These are phyloP conservation scores for Cheilosia scutellata DNA, from an alignment of 2,888 invertebrate genomes.

Conservation along the genomic window DNA sequence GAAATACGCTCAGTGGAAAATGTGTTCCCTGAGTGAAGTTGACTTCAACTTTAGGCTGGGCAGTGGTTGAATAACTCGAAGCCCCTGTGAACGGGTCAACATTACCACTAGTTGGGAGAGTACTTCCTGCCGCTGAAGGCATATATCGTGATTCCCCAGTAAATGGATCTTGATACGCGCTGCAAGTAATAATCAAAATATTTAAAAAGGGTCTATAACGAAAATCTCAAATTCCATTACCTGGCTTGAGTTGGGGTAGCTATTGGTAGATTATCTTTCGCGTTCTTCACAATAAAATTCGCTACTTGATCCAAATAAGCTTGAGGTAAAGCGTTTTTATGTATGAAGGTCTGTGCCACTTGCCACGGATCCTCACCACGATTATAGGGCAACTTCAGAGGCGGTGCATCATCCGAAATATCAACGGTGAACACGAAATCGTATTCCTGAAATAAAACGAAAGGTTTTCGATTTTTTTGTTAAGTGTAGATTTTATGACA, in stretches of 20 bases:
- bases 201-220: no score
- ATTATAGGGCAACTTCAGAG: constrained; percentile 96
- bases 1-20: constrained; percentile 85
- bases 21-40: constrained; percentile 81
- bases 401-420: constrained; percentile 94
- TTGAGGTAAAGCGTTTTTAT: constrained; percentile 92
- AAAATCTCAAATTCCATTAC: constrained; percentile 50
- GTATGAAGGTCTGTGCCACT: constrained; percentile 95
- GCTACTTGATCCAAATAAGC: constrained; percentile 96
- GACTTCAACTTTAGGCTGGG: constrained; percentile 79
- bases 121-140: constrained; percentile 84
- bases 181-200: constrained; percentile 64
- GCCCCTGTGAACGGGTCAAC: constrained; percentile 89
- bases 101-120: constrained; percentile 82
- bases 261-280: constrained; percentile 80
- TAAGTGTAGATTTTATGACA: not conserved
- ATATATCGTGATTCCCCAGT: constrained; percentile 89
- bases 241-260: constrained; percentile 72
- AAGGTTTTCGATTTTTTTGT: not conserved
- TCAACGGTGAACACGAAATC: constrained; percentile 99
- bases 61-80: constrained; percentile 88
- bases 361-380: constrained; percentile 95
- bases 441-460: constrained; percentile 86
- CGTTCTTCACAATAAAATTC: constrained; percentile 95
- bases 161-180: constrained; percentile 87